Evolutionary conservation across 2,797 vertebrate species (phyloP).

Genomic region (Tauraco hartlaubi): DNA sequence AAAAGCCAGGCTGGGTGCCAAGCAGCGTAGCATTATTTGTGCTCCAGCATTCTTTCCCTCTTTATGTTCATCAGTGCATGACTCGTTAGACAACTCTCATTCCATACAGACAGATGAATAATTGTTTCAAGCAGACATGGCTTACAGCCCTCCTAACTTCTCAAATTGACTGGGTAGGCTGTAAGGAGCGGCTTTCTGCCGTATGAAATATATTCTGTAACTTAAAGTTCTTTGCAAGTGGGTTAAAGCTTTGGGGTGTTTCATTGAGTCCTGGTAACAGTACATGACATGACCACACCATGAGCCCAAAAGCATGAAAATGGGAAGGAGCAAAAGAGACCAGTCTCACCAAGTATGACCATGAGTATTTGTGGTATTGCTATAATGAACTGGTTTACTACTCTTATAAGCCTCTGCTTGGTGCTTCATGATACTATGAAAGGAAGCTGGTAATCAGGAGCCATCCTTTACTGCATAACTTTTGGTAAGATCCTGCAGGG

Average conservation of each 20-base stretch:
- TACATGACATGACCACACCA: neutral
- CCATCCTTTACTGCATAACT: neutral
- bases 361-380: neutral
- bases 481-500: neutral
- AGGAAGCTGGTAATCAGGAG: neutral
- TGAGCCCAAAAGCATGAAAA: neutral
- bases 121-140: slow-evolving; percentile 21
- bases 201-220: neutral
- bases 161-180: neutral
- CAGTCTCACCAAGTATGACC: neutral
- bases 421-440: neutral
- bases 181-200: neutral
- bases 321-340: neutral
- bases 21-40: slow-evolving; percentile 40
- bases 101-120: slow-evolving; percentile 65
- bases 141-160: neutral
- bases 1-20: slow-evolving; percentile 71
- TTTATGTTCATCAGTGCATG: slow-evolving; percentile 62
- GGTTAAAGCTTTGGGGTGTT: neutral
- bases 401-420: neutral
- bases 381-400: neutral
- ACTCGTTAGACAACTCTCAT: slow-evolving; percentile 61
- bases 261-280: neutral
- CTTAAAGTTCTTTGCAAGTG: neutral
- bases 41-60: slow-evolving; percentile 60